These are phyloP conservation scores for Philypnodon macrostomus DNA, from an alignment of 2,797 vertebrate species.

Conservation along the genomic window DNA sequence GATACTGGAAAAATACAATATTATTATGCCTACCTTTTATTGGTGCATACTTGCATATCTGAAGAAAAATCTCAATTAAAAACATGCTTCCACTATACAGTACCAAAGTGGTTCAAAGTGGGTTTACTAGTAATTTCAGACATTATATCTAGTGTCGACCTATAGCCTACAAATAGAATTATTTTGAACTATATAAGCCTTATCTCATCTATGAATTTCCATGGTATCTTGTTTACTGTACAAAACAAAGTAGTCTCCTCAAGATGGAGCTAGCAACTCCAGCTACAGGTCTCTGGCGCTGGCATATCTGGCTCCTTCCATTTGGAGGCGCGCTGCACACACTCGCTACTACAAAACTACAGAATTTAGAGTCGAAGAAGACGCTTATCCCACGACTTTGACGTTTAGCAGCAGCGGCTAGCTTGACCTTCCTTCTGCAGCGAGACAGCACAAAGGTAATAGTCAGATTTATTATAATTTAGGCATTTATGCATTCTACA, in stretches of 20 bases:
- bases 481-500: fast-evolving
- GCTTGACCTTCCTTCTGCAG: constrained; percentile 60
- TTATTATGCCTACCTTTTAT: too few species aligned
- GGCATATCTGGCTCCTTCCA: background rate
- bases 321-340: constrained; percentile 12
- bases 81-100: too few species aligned
- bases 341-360: background rate
- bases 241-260: constrained; percentile 5
- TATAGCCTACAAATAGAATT: too few species aligned
- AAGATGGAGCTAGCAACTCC: constrained; percentile 15
- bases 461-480: background rate
- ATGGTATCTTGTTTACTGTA: background rate
- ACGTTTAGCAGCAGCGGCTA: constrained; percentile 21
- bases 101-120: too few species aligned
- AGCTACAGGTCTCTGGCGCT: background rate
- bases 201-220: background rate
- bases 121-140: too few species aligned
- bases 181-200: too few species aligned
- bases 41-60: too few species aligned
- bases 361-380: constrained; percentile 36
- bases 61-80: too few species aligned
- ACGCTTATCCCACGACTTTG: constrained; percentile 56
- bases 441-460: constrained; percentile 41
- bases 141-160: too few species aligned
- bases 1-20: too few species aligned